A percentile compares a stretch with the other conserved stretches of the same genome.
Conservation (phyloP, 2,888 invertebrate genomes). For the Eretmocerus hayati region DNA sequence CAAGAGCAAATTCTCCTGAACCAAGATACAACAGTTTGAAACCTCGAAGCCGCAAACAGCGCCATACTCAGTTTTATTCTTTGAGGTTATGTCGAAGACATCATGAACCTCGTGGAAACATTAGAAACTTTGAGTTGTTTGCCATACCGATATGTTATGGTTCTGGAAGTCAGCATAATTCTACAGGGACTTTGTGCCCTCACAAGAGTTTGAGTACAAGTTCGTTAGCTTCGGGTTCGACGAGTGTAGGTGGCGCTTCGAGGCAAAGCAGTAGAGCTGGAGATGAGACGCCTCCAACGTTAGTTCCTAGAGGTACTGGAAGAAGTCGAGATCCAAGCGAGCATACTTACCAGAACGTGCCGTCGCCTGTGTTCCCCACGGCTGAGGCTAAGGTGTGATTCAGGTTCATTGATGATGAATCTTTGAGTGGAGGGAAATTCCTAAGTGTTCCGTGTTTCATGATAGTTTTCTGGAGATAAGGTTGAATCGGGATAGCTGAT, state of each 20-base stretch:
- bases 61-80: constrained; percentile 34
- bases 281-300: constrained; percentile 24
- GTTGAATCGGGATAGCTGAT: too few species aligned
- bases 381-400: too few species aligned
- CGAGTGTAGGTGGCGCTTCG: constrained; percentile 26
- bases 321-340: constrained; percentile 38
- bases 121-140: constrained; percentile 38
- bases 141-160: constrained; percentile 40
- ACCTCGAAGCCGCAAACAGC: constrained; percentile 40
- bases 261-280: neutral
- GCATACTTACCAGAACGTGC: constrained; percentile 53
- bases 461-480: too few species aligned
- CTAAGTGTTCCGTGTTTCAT: too few species aligned
- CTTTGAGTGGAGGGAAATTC: too few species aligned
- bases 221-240: constrained; percentile 28
- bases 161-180: too few species aligned
- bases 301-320: constrained; percentile 29
- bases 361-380: constrained; percentile 47
- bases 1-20: constrained; percentile 41
- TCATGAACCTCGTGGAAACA: constrained; percentile 9
- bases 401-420: too few species aligned
- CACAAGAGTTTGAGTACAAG: constrained; percentile 31
- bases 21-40: constrained; percentile 41
- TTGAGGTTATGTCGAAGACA: constrained; percentile 36
- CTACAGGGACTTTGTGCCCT: too few species aligned